Conservation (phyloP, 2,888 invertebrate genomes). For the Acanthoscelides obtectus region DNA sequence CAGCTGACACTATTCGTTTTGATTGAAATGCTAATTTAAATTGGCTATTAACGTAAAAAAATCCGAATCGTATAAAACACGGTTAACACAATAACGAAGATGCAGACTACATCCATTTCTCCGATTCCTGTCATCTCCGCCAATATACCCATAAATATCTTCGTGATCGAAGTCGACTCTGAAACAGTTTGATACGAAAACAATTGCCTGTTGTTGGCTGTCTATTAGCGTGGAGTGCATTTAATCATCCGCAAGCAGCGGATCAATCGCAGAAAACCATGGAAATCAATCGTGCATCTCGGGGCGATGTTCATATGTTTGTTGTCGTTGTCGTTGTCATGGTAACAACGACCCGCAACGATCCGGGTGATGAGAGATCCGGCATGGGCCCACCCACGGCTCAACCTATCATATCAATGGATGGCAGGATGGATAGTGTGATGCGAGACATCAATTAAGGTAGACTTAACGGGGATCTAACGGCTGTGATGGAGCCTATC, state of each 20-base stretch:
- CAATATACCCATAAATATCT: not conserved
- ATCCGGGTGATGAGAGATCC: constrained; percentile 30
- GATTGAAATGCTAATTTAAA: too few species aligned
- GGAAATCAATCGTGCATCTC: constrained; percentile 39
- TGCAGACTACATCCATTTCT: not conserved
- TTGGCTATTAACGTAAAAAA: too few species aligned
- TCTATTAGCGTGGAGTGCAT: constrained; percentile 10
- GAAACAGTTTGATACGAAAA: not conserved
- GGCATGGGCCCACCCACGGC: constrained; percentile 34
- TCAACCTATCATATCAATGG: constrained; percentile 27
- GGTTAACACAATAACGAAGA: not conserved
- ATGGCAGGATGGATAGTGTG: constrained; percentile 4
- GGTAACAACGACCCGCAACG: constrained; percentile 19
- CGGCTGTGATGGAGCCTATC: too few species aligned
- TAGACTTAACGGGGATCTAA: not conserved
- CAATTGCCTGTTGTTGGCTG: not conserved
- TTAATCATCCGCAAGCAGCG: constrained; percentile 19
- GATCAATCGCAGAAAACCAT: constrained; percentile 26
- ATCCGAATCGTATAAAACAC: too few species aligned
- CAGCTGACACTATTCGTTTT: too few species aligned
- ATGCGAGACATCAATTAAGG: not conserved
- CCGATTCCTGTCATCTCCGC: not conserved
- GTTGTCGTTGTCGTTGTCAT: constrained; percentile 29
- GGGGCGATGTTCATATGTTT: constrained; percentile 36
- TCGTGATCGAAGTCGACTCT: not conserved